Conservation (phyloP, 2,797 vertebrate genomes). For the Discoglossus pictus region DNA sequence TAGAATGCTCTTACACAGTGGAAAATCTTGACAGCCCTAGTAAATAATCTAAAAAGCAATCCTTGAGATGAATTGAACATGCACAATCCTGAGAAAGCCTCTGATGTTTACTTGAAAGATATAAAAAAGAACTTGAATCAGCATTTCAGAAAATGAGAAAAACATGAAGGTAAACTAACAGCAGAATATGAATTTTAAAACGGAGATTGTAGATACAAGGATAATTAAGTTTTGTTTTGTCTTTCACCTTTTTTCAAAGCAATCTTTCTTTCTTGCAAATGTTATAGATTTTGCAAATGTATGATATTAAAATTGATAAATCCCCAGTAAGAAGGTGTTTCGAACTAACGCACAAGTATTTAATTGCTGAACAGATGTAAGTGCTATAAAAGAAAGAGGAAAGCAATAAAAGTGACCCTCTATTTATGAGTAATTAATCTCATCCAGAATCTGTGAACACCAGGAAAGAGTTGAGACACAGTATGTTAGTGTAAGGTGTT, state of each 20-base stretch:
- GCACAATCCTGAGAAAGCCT: conserved; percentile 30
- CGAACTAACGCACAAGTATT: conserved; percentile 12
- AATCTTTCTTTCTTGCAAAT: too few species aligned
- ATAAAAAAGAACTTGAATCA: conserved; percentile 26
- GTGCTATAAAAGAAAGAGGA: neutral
- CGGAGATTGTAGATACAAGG: neutral
- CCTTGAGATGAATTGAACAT: conserved; percentile 45
- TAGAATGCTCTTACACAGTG: conserved; percentile 51
- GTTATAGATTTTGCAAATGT: too few species aligned
- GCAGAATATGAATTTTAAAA: conserved; percentile 7
- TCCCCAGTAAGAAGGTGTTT: neutral
- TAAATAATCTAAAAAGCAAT: conserved; percentile 52
- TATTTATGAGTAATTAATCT: conserved; percentile 33
- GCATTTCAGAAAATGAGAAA: conserved; percentile 36
- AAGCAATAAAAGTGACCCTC: conserved; percentile 6
- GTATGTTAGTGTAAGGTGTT: conserved; percentile 1
- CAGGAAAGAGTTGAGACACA: conserved; percentile 11
- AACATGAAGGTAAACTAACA: conserved; percentile 15
- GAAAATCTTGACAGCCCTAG: conserved; percentile 50
- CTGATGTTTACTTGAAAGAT: conserved; percentile 43
- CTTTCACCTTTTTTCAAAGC: too few species aligned
- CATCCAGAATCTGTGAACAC: conserved; percentile 15
- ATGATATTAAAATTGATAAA: too few species aligned
- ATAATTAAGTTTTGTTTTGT: neutral
- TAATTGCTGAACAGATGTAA: neutral